These are phyloP conservation scores for Calonectris borealis DNA, from an alignment of 2,113 vertebrate genomes.

Conservation along the genomic window DNA sequence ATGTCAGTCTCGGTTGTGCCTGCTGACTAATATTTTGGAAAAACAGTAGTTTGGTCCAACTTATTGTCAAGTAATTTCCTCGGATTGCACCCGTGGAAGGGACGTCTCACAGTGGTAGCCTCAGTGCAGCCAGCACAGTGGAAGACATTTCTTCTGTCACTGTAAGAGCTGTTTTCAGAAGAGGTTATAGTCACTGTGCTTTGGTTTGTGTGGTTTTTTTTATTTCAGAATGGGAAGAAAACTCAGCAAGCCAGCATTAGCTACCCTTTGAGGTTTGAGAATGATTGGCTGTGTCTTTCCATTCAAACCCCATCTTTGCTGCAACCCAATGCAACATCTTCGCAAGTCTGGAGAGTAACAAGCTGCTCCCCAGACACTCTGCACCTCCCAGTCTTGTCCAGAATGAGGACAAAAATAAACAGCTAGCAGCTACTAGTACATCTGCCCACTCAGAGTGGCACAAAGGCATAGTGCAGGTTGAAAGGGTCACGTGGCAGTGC, in stretches of 20 bases:
- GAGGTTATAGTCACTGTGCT: not conserved
- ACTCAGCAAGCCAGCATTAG: not conserved
- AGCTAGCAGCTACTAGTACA: not conserved
- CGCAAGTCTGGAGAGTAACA: not conserved
- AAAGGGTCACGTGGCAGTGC: not conserved
- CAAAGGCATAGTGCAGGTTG: not conserved
- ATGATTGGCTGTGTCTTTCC: not conserved
- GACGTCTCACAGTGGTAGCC: not conserved
- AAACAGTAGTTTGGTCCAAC: not conserved
- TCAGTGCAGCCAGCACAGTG: not conserved
- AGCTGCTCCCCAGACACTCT: not conserved
- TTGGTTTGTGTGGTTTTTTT: not conserved
- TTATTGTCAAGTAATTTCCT: not conserved
- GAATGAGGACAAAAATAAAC: not conserved
- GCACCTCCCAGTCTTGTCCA: not conserved
- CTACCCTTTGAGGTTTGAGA: not conserved
- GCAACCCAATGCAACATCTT: not conserved
- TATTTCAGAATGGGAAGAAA: not conserved
- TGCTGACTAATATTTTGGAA: not conserved
- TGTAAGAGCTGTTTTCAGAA: not conserved
- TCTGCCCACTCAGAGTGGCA: not conserved
- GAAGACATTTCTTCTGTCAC: not conserved
- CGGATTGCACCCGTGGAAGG: not conserved
- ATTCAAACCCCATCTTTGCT: not conserved
- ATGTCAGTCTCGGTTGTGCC: not conserved